A percentile compares a stretch with the other conserved stretches of the same genome.
These are phyloP conservation scores for Lemur catta DNA, from an alignment of 2,797 vertebrate species.

Conservation along the genomic window DNA sequence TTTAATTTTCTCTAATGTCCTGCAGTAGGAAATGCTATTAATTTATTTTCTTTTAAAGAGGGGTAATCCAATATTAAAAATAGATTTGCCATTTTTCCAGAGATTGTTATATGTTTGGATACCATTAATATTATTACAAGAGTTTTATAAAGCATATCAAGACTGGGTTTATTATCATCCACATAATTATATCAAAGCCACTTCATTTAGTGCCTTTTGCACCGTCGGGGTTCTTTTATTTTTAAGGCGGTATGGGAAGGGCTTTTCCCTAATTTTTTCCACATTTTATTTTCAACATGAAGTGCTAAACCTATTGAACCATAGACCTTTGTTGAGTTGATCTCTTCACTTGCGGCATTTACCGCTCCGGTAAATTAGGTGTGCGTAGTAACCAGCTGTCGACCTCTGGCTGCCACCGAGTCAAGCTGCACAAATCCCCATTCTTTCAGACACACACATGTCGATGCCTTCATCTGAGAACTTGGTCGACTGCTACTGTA, in stretches of 20 bases:
- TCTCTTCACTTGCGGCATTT: conserved; percentile 78
- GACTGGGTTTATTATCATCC: conserved; percentile 41
- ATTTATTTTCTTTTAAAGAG: conserved; percentile 50
- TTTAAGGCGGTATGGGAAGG: conserved; percentile 29
- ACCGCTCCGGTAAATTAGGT: conserved; percentile 82
- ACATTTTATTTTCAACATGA: conserved; percentile 76
- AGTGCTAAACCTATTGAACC: conserved; percentile 79
- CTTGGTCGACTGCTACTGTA: conserved; percentile 63
- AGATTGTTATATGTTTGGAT: conserved; percentile 50
- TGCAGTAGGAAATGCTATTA: neutral
- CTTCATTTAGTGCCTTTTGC: conserved; percentile 58
- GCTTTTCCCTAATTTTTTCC: conserved; percentile 72
- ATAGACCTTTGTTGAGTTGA: conserved; percentile 77
- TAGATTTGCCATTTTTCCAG: conserved; percentile 47
- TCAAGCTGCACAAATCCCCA: conserved; percentile 77
- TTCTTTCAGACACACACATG: conserved; percentile 25
- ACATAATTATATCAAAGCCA: conserved; percentile 66
- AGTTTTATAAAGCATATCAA: conserved; percentile 61
- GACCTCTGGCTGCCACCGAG: conserved; percentile 78
- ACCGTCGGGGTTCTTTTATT: neutral
- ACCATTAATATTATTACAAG: conserved; percentile 60
- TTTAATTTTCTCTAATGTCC: neutral
- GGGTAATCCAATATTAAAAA: neutral
- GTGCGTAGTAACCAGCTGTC: conserved; percentile 84
- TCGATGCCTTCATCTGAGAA: conserved; percentile 60